A percentile compares a stretch with the other conserved stretches of the same genome.
Evolutionary conservation across 2,113 vertebrate genomes (phyloP).

Genomic region (Lampris incognitus): DNA sequence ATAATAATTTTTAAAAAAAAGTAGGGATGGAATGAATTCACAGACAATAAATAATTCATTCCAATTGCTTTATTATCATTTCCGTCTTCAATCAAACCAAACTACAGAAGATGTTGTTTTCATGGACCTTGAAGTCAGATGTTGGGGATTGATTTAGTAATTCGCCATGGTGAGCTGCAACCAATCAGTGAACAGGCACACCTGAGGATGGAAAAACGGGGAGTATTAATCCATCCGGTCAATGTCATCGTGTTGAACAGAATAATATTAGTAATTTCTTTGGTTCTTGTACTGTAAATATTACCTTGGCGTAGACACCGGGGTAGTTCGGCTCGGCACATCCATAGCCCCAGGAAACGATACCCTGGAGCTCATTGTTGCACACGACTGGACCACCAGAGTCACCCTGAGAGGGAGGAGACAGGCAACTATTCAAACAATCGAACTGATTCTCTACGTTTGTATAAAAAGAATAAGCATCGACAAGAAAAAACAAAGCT

Average conservation of each 20-base stretch:
- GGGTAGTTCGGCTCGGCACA: slow-evolving; percentile 79
- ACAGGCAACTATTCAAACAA: background rate
- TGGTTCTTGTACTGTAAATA: too few relatives aligned
- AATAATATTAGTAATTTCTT: background rate
- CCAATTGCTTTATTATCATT: too few relatives aligned
- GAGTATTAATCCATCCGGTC: background rate
- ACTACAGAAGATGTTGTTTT: background rate
- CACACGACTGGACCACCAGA: slow-evolving; percentile 88
- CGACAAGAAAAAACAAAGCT: too few relatives aligned
- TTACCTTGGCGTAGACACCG: slow-evolving; percentile 86
- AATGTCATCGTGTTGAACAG: background rate
- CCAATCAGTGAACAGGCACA: slow-evolving; percentile 61
- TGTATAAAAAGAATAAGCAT: too few relatives aligned
- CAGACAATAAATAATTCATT: too few relatives aligned
- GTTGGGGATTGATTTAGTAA: slow-evolving; percentile 28
- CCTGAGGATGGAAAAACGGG: slow-evolving; percentile 36
- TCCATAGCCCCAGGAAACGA: slow-evolving; percentile 85
- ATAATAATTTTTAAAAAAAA: too few relatives aligned
- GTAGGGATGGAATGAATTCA: too few relatives aligned
- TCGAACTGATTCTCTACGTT: slow-evolving; percentile 75
- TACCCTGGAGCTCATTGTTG: slow-evolving; percentile 80
- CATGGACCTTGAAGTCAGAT: background rate
- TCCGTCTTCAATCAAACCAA: too few relatives aligned
- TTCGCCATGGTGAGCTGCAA: slow-evolving; percentile 50
- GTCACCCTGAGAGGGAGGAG: slow-evolving; percentile 79